Evolutionary conservation across 2,113 vertebrate genomes (phyloP), one percentile per base, ranked within the genome.

Genomic region (Anseranas semipalmata): DNA sequence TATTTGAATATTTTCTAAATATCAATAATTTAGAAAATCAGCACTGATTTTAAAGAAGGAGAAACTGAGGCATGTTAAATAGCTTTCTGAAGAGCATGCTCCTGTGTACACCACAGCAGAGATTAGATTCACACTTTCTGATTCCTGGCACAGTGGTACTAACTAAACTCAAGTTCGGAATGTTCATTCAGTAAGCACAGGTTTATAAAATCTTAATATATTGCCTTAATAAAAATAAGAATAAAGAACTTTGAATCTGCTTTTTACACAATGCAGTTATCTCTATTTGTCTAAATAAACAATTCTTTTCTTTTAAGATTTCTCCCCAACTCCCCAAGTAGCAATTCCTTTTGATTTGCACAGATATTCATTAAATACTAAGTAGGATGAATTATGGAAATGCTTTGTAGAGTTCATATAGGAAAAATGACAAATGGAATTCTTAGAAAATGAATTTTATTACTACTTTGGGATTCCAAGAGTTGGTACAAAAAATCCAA

Each of bases 51-150:
- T 70, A 33, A 33, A 77, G 50, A 52, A 56, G 21, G 39, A 80
- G 65, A 77, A 89, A 25, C 4, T 19, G 22, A 72, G 17, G 12
- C 9, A 33, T 76, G 72, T 84, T 56, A 77, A 91, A 73, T 21
- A 59, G 9, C 7, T 79, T 85, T 67, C n/a, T 62, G 46, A 87
- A 82, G 43, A 82, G 55, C 20, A n/a, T 46, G 10, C 5, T 63
- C 12, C 22, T 10, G 24, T 0, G 0, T 50, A 45, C 25, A 73
- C 10, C 17, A 27, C 16, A 90, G 22, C 35, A 65, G 33, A 70
- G 33, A 73, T 43, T 37, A 90, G 82, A 82, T 59, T 79, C 33
- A 41, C 1, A 3, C 4, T 2, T 53, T 45, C 20, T 58, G 27
- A 62, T 66, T 83, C 53, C 48, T 3, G 18, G 10, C 32, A 28